phyloP scores from a whole-genome alignment of 2,113 vertebrate species.

The Dolichallabes microphthalmus region DNA sequence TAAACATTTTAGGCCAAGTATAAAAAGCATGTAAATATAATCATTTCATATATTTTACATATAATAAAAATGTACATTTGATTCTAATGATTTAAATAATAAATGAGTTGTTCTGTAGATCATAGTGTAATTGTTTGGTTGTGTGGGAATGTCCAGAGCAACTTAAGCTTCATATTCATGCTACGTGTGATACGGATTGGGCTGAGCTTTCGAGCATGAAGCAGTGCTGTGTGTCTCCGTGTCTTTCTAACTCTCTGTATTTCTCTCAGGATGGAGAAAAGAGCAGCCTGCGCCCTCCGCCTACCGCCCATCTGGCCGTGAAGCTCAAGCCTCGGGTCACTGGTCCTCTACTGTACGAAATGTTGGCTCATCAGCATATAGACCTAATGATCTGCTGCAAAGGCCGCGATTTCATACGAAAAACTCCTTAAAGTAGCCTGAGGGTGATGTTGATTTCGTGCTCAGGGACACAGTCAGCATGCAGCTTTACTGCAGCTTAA shows the following conservation, averaged over 20 bases:
- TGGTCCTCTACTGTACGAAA: constrained; percentile 29
- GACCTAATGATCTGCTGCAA: constrained; percentile 21
- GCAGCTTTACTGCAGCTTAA: not conserved
- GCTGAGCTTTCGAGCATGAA: not conserved
- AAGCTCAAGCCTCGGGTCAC: constrained; percentile 35
- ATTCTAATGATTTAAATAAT: not conserved
- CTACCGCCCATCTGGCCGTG: constrained; percentile 47
- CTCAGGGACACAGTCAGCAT: not conserved
- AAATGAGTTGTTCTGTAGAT: not conserved
- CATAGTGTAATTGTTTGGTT: not conserved
- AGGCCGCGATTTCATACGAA: not conserved
- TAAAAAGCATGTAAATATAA: not conserved
- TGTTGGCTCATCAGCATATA: constrained; percentile 27
- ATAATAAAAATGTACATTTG: not conserved
- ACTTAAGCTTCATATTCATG: not conserved
- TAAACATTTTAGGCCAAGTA: not conserved
- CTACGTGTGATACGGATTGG: not conserved
- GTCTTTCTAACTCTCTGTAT: not conserved
- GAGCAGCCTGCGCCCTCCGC: constrained; percentile 48
- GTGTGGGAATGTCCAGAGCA: not conserved
- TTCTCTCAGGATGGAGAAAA: constrained; percentile 59
- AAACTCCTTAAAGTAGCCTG: not conserved
- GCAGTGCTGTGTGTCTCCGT: not conserved
- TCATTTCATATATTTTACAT: not conserved
- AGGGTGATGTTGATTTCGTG: not conserved